These are phyloP conservation scores for Parapsyche elsis DNA, from an alignment of 1,140 invertebrate genomes.

Conservation along the genomic window DNA sequence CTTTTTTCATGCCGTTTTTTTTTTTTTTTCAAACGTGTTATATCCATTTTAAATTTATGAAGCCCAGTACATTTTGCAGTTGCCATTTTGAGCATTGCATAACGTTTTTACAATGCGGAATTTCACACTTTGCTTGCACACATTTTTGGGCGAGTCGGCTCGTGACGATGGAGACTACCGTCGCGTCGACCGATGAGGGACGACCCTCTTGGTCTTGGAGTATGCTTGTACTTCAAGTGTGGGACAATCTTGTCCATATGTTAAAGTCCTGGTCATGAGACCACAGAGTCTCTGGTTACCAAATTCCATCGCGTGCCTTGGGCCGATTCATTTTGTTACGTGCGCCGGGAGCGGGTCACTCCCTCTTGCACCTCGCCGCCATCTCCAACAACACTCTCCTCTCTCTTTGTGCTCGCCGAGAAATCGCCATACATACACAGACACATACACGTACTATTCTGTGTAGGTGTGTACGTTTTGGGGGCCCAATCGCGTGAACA, in stretches of 20 bases:
- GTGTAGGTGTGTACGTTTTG: background rate
- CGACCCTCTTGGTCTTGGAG: background rate
- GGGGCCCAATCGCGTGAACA: constrained; percentile 5
- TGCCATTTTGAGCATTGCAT: too few relatives aligned
- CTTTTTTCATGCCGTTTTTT: too few relatives aligned
- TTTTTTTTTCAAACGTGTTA: too few relatives aligned
- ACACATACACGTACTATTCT: background rate
- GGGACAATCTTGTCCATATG: too few relatives aligned
- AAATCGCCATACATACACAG: constrained; percentile 24
- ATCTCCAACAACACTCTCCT: constrained; percentile 4
- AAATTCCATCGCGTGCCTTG: constrained; percentile 38
- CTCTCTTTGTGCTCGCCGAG: constrained; percentile 19
- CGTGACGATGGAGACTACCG: too few relatives aligned
- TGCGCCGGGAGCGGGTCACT: constrained; percentile 27
- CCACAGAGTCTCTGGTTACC: constrained; percentile 3
- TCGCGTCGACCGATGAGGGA: too few relatives aligned
- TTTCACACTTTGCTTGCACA: too few relatives aligned
- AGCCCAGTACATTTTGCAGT: too few relatives aligned
- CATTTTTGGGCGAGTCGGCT: too few relatives aligned
- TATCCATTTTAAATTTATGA: too few relatives aligned
- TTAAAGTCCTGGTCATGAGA: background rate
- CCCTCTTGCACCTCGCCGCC: constrained; percentile 1
- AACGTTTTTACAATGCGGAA: too few relatives aligned
- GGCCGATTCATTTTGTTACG: constrained; percentile 44
- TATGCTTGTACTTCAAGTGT: background rate